phyloP scores from a whole-genome alignment of 2,888 invertebrate genomes.

The Cephus spinipes region DNA sequence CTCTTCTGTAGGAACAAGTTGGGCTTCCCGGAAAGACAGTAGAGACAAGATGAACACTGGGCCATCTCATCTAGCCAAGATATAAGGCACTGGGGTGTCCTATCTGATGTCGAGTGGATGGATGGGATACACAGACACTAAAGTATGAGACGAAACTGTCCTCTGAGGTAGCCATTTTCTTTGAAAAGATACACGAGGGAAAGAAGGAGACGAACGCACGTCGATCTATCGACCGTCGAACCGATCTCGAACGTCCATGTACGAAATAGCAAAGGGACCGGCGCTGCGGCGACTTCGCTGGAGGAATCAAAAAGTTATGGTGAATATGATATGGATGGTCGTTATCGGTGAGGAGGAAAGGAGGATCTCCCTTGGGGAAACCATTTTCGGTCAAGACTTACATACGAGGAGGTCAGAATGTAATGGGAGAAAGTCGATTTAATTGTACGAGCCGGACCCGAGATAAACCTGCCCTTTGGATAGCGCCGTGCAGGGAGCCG shows the following conservation, averaged over 20 bases:
- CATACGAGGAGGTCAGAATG: constrained; percentile 2
- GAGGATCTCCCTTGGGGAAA: not conserved
- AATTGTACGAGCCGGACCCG: constrained; percentile 18
- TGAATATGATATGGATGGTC: not conserved
- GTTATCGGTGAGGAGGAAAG: not conserved
- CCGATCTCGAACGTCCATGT: not conserved
- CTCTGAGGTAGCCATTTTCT: constrained; percentile 20
- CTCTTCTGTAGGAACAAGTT: constrained; percentile 32
- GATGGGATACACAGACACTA: constrained; percentile 48
- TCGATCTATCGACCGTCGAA: not conserved
- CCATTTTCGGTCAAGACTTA: not conserved
- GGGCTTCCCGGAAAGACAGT: constrained; percentile 56
- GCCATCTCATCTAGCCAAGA: constrained; percentile 54
- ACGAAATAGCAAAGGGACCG: not conserved
- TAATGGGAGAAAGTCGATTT: constrained; percentile 24
- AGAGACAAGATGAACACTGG: constrained; percentile 45
- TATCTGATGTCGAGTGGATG: constrained; percentile 34
- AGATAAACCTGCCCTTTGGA: constrained; percentile 18
- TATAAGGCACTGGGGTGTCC: constrained; percentile 47
- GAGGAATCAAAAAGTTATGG: not conserved
- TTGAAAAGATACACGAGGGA: not conserved
- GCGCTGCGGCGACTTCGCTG: not conserved
- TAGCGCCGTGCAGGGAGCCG: not conserved
- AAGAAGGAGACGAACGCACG: not conserved
- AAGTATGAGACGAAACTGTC: constrained; percentile 51